Conservation (phyloP, 2,797 vertebrate species). For the Myotis pilosus region DNA sequence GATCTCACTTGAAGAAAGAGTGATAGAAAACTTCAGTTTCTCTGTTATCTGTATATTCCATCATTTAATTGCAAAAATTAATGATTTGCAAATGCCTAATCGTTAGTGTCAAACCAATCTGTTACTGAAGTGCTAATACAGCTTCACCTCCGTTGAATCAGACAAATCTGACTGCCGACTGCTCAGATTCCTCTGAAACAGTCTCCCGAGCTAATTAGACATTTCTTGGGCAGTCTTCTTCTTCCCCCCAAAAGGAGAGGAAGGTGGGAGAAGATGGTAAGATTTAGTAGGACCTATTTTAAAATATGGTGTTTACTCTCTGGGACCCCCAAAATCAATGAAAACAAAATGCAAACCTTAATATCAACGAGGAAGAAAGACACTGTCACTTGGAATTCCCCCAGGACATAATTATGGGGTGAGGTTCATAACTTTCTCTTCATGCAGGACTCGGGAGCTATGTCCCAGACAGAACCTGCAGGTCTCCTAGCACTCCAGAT, state of each 20-base stretch:
- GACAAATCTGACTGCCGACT: slow-evolving; percentile 45
- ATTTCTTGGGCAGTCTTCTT: neutral
- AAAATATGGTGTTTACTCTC: neutral
- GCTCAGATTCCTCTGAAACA: slow-evolving; percentile 31
- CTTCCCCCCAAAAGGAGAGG: neutral
- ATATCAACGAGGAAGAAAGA: neutral
- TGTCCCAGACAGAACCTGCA: neutral
- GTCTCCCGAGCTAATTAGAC: neutral
- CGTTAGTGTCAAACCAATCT: slow-evolving; percentile 75
- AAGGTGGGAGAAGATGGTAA: neutral
- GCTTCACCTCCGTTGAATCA: slow-evolving; percentile 65
- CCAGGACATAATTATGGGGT: neutral
- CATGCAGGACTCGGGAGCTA: neutral
- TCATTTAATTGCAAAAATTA: slow-evolving; percentile 79
- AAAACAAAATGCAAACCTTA: neutral
- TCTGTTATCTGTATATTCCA: slow-evolving; percentile 75
- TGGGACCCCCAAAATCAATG: neutral
- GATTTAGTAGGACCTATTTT: neutral
- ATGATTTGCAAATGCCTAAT: slow-evolving; percentile 77
- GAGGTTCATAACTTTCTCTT: neutral
- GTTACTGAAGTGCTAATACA: slow-evolving; percentile 68
- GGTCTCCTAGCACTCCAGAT: neutral
- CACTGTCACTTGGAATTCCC: neutral
- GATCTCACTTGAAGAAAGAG: slow-evolving; percentile 76
- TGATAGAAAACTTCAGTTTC: slow-evolving; percentile 72